Percentiles rank a stretch among this genome's conserved stretches.
Evolutionary conservation across 2,888 invertebrate genomes (phyloP).

Genomic region (Drosophila barbarae): DNA sequence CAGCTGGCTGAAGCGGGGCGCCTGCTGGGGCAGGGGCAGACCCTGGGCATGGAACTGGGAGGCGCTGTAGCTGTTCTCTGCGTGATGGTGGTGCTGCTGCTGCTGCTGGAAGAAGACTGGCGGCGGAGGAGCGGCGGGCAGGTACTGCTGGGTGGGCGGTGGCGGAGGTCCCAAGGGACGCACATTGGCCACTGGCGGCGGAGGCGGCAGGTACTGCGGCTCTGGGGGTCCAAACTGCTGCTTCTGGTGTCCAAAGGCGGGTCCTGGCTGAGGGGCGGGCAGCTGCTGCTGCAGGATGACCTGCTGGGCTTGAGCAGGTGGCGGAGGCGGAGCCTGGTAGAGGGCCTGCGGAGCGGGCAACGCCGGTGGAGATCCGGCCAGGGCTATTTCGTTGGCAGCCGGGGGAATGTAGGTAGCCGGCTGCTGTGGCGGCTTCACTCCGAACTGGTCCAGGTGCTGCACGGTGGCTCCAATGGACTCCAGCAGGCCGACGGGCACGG

Average conservation of each 20-base stretch:
- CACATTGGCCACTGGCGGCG: slow-evolving; percentile 35
- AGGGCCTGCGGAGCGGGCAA: slow-evolving; percentile 40
- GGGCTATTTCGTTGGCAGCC: slow-evolving; percentile 81
- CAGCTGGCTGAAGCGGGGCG: slow-evolving; percentile 68
- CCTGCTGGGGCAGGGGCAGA: slow-evolving; percentile 69
- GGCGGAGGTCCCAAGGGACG: slow-evolving; percentile 34
- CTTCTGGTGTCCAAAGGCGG: slow-evolving; percentile 55
- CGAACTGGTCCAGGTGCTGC: slow-evolving; percentile 83
- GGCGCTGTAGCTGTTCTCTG: slow-evolving; percentile 66
- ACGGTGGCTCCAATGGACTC: slow-evolving; percentile 84
- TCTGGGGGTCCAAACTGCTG: slow-evolving; percentile 56
- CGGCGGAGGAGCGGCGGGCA: slow-evolving; percentile 53
- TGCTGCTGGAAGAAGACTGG: slow-evolving; percentile 44
- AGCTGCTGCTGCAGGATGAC: slow-evolving; percentile 70
- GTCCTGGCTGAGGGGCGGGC: slow-evolving; percentile 66
- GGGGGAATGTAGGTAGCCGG: slow-evolving; percentile 84
- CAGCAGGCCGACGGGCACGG: slow-evolving; percentile 86
- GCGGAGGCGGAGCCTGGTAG: slow-evolving; percentile 38
- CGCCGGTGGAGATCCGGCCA: slow-evolving; percentile 47
- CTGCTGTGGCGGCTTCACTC: slow-evolving; percentile 81
- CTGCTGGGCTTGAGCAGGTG: slow-evolving; percentile 37
- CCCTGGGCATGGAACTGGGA: slow-evolving; percentile 69
- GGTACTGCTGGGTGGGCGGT: slow-evolving; percentile 50
- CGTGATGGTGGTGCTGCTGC: slow-evolving; percentile 42
- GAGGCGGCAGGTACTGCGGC: slow-evolving; percentile 52